phyloP scores from a whole-genome alignment of 2,797 vertebrate species.

The Protosalanx chinensis region DNA sequence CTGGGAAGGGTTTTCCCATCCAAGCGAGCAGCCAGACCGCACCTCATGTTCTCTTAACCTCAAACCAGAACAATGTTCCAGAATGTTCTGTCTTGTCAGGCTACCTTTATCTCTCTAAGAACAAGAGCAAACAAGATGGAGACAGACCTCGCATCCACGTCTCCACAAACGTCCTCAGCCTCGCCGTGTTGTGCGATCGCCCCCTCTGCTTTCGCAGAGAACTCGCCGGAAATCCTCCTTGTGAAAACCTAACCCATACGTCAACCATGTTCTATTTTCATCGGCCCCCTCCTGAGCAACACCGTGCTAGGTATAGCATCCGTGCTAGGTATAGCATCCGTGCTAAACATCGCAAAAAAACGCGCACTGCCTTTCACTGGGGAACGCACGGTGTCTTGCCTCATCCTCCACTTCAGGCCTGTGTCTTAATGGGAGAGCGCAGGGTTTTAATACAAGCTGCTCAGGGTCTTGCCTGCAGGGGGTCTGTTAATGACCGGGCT shows the following conservation, averaged over 20 bases:
- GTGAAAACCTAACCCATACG: neutral
- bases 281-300: neutral
- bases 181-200: no score
- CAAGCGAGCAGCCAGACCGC: no score
- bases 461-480: constrained; percentile 42
- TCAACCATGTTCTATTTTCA: neutral
- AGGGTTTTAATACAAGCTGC: constrained; percentile 21
- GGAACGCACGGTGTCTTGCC: neutral
- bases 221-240: no score
- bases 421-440: constrained; percentile 34
- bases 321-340: neutral
- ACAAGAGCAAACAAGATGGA: no score
- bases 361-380: constrained; percentile 36
- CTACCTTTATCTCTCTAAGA: no score
- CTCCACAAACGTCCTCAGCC: no score
- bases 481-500: constrained; percentile 55
- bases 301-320: constrained; percentile 13
- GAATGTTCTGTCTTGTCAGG: no score
- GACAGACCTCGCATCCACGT: no score
- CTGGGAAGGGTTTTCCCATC: no score
- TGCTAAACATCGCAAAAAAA: constrained; percentile 16
- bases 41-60: no score
- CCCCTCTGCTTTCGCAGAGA: no score
- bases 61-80: no score
- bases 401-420: neutral